phyloP scores from a whole-genome alignment of 2,113 vertebrate species.

The Nerophis ophidion region DNA sequence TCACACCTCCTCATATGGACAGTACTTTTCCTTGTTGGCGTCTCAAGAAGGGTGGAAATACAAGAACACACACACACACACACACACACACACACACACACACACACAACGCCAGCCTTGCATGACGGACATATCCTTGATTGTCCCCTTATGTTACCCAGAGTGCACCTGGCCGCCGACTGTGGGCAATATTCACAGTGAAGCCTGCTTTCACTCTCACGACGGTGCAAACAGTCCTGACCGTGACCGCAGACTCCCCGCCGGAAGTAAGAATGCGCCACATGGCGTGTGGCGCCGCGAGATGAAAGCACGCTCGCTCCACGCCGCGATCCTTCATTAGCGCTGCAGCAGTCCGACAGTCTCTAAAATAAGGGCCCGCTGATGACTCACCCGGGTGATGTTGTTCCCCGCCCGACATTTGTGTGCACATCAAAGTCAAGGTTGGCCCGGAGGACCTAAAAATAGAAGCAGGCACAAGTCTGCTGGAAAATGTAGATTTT shows the following conservation, averaged over 20 bases:
- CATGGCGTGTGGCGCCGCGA: slow-evolving; percentile 24
- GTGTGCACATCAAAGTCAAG: slow-evolving; percentile 16
- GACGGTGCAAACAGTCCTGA: slow-evolving; percentile 1
- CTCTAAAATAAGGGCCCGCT: slow-evolving; percentile 41
- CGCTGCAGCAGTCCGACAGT: slow-evolving; percentile 42
- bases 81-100: slow-evolving; percentile 12
- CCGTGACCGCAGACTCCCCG: slow-evolving; percentile 6
- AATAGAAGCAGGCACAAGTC: background rate
- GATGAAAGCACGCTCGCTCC: slow-evolving; percentile 39
- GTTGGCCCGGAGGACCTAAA: slow-evolving; percentile 1
- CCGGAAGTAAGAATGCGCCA: slow-evolving; percentile 21
- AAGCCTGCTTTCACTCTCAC: slow-evolving; percentile 27
- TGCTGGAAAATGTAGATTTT: background rate
- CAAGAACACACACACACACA: no score
- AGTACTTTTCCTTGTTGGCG: no score
- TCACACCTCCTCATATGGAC: no score
- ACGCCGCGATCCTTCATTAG: slow-evolving; percentile 37
- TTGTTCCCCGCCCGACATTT: slow-evolving; percentile 28
- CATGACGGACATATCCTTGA: slow-evolving; percentile 66
- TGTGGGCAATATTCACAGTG: slow-evolving; percentile 30
- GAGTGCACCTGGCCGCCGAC: slow-evolving; percentile 38
- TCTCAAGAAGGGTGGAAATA: no score
- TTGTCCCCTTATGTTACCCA: slow-evolving; percentile 43
- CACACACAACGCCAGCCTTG: slow-evolving; percentile 41
- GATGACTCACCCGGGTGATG: slow-evolving; percentile 34